These are phyloP conservation scores for Orussus abietinus DNA, from an alignment of 1,140 invertebrate genomes.

Conservation along the genomic window DNA sequence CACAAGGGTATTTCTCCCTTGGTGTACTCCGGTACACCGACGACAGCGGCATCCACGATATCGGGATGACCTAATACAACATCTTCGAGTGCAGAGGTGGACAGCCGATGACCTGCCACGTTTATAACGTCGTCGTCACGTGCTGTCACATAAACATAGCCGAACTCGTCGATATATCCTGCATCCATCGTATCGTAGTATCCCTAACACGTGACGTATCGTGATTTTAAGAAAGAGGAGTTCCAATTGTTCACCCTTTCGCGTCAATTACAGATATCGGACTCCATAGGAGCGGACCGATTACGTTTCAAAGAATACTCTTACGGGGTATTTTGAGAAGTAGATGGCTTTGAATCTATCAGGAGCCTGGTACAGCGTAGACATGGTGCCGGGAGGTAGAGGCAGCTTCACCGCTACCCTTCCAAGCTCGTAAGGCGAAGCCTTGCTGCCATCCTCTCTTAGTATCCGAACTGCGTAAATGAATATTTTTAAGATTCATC, in stretches of 20 bases:
- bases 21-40: conserved; percentile 82
- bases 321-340: conserved; percentile 76
- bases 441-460: conserved; percentile 66
- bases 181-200: conserved; percentile 96
- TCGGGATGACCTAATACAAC: conserved; percentile 79
- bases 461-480: no score
- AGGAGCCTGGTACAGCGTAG: conserved; percentile 76
- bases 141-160: conserved; percentile 83
- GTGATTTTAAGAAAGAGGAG: conserved; percentile 1
- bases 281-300: no score
- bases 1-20: conserved; percentile 90
- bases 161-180: conserved; percentile 78
- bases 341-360: conserved; percentile 79
- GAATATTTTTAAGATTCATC: no score
- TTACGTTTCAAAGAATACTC: conserved; percentile 23
- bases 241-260: no score
- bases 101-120: conserved; percentile 86
- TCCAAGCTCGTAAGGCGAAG: conserved; percentile 69
- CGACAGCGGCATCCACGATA: conserved; percentile 79
- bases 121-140: conserved; percentile 95
- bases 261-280: no score
- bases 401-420: conserved; percentile 82
- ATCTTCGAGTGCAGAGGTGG: conserved; percentile 84
- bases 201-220: conserved; percentile 59
- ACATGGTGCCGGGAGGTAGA: conserved; percentile 81